Evolutionary conservation across 2,113 vertebrate genomes (phyloP), one percentile per base, ranked within the genome.

Genomic region (Notarius lentiginosus): DNA sequence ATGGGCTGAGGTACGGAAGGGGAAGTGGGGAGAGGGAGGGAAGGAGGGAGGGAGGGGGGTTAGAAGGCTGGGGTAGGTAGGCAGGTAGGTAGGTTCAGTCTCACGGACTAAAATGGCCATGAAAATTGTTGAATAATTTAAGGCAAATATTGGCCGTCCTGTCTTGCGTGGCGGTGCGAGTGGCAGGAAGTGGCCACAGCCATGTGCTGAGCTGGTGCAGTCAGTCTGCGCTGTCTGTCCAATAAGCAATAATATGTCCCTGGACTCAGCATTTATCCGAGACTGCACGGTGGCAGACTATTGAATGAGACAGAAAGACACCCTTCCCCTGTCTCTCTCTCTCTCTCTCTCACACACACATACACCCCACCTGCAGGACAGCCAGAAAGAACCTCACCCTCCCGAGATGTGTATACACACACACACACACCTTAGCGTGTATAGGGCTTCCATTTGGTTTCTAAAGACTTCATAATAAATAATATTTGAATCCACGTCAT

Each of bases 221-320:
- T 92, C 94, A 93, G 92, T 91, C 92, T 94, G 90, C 92, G 91
- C 92, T 91, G 93, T 95, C 92, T 91, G 93, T 95, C 93, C 94
- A 95, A 94, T 94, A 95, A 95, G 95, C 94, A 95, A 95, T 95
- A 95, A 95, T 91, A 91, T 94, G 93, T 94, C 93, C 94, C 94
- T 89, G 93, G 93, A 94, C 93, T 93, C 92, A 90, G 86, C 91
- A 93, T 92, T 94, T 92, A 93, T 95, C 94, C 92, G 93, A 95
- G 94, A 95, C 95, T 94, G 82, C 90, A 91, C 87, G 92, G 95
- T 94, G 95, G 94, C 94, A 94, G 93, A 94, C 93, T 95, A 95
- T 94, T 94, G 94, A 95, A 92, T 94, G 93, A 94, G 92, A 92
- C 90, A 87, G 88, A 90, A 85, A 84, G 87, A 92, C 92, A 92